Base-by-base conservation (phyloP, 37 sponge, comb jelly and placozoan species). In the Chondrosia reniformis region DNA sequence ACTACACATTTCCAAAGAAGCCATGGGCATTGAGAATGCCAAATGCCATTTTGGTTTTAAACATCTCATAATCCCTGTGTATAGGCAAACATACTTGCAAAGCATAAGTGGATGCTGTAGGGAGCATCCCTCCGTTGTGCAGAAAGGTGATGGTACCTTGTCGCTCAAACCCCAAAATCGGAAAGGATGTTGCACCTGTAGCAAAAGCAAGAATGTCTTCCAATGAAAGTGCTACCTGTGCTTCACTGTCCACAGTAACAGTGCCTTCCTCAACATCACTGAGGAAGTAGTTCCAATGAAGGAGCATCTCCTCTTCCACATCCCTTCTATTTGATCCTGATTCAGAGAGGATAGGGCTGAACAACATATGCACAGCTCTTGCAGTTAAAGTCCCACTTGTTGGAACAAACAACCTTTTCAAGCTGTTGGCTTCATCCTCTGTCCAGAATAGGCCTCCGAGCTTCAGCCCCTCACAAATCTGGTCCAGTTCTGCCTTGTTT, bases 11-110 rank as follows among this genome's bases (percentile, higher is more conserved):
- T 2, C 66, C 66, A 64, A 64, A 64, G 66, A 64, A 64, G 33
- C 66, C 66, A 64, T 64, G 66, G 7, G 66, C 66, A 64, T 64
- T 64, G 4, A 64, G 66, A 15, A 64, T 64, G 66, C 66, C 66
- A 64, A 64, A 9, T 64, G 6, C 1, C 66, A 64, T 64, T 64
- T 64, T 64, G 7, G 66, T 36, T 9, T 64, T 64, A 9, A 64
- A 64, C 33, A 64, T 36, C 32, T 64, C 33, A 9, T 64, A 64
- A 36, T 64, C 66, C 5, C 6, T 9, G 33, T 64, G 66, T 3
- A 64, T 12, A 21, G 7, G 66, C 7, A 64, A 9, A 9, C 66
- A 64, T 2, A 64, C 6, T 3, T 3, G 33, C 33, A 64, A 9
- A 30, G 7, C 66, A 6, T 36, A 64, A 8, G 66, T 64, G 6